Conservation (phyloP, 2,888 invertebrate species). For the Cabera pusaria region DNA sequence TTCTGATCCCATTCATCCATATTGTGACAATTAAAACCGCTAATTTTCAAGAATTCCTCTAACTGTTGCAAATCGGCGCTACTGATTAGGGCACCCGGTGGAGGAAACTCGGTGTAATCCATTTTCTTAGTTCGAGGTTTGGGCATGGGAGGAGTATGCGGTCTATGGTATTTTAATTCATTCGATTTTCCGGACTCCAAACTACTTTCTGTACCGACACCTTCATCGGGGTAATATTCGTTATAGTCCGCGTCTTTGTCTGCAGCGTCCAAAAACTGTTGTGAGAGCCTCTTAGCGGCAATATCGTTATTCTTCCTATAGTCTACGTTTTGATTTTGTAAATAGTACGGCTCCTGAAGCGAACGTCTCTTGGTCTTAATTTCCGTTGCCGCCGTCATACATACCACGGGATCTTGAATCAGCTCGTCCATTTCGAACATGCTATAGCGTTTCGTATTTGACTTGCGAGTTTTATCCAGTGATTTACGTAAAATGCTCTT, state of each 20-base stretch:
- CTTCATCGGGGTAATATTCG: slow-evolving; percentile 84
- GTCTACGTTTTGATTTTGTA: slow-evolving; percentile 77
- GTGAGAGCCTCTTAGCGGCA: slow-evolving; percentile 76
- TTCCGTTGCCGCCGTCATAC: slow-evolving; percentile 72
- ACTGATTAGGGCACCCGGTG: slow-evolving; percentile 77
- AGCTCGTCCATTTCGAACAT: slow-evolving; percentile 90
- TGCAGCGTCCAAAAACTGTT: slow-evolving; percentile 78
- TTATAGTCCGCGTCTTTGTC: slow-evolving; percentile 81
- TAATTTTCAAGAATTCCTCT: slow-evolving; percentile 88
- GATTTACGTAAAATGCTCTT: slow-evolving; percentile 88
- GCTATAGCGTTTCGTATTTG: slow-evolving; percentile 87
- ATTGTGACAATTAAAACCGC: slow-evolving; percentile 87
- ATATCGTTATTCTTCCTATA: slow-evolving; percentile 80
- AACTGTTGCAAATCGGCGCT: slow-evolving; percentile 87
- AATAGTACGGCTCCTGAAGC: slow-evolving; percentile 89
- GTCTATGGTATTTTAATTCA: slow-evolving; percentile 74
- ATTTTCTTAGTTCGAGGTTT: slow-evolving; percentile 76
- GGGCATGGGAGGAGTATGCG: slow-evolving; percentile 79
- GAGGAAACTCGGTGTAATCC: slow-evolving; percentile 76
- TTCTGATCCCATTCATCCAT: slow-evolving; percentile 87
- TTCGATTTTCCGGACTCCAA: slow-evolving; percentile 83
- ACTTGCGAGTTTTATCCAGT: slow-evolving; percentile 79
- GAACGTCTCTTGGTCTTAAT: slow-evolving; percentile 87
- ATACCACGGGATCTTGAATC: slow-evolving; percentile 72
- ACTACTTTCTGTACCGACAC: slow-evolving; percentile 84